Conservation (phyloP, 1,140 invertebrate genomes). For the Meteorus sp. region DNA sequence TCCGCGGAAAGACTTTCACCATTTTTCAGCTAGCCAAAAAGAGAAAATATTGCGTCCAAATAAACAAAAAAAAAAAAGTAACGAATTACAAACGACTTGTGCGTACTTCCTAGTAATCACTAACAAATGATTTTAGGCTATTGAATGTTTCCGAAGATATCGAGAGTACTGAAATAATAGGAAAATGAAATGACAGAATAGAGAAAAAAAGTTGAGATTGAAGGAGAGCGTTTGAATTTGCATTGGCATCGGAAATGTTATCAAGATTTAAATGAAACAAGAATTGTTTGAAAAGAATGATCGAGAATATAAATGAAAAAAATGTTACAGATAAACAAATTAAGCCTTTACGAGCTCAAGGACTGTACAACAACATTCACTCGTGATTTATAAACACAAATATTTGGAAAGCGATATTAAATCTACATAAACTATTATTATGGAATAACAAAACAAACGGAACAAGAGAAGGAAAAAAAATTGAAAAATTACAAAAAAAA, state of each 20-base stretch:
- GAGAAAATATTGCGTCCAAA: constrained; percentile 50
- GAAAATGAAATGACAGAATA: no score
- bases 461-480: no score
- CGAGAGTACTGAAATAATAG: background rate
- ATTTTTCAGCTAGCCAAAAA: constrained; percentile 40
- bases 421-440: constrained; percentile 2
- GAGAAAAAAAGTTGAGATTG: no score
- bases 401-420: background rate
- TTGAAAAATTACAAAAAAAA: no score
- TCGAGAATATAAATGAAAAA: background rate
- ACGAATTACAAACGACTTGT: constrained; percentile 41
- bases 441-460: constrained; percentile 1
- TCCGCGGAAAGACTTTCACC: constrained; percentile 33
- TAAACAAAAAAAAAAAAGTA: constrained; percentile 38
- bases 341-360: constrained; percentile 14
- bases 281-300: constrained; percentile 5
- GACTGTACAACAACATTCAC: background rate
- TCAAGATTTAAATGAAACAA: constrained; percentile 8
- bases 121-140: constrained; percentile 4
- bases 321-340: constrained; percentile 5
- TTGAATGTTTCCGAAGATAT: background rate
- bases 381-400: background rate
- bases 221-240: no score
- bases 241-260: no score
- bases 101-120: constrained; percentile 36